These are phyloP conservation scores for Nematopogon swammerdamellus DNA, from an alignment of 2,888 invertebrate species.

Conservation along the genomic window DNA sequence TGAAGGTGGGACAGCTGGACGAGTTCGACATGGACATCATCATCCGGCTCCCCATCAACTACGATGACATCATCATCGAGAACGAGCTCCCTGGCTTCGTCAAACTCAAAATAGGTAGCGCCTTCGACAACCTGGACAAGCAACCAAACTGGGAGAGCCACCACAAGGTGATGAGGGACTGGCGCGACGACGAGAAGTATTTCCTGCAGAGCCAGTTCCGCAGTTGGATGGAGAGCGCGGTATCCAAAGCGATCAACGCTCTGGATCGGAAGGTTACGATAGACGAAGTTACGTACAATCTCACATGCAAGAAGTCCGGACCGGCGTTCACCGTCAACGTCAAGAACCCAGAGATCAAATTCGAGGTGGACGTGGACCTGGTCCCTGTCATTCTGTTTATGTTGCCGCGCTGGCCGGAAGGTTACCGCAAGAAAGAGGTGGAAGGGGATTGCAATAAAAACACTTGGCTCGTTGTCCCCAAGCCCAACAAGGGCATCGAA, in stretches of 20 bases:
- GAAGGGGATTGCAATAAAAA: not conserved
- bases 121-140: conserved; percentile 32
- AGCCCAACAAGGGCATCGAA: conserved; percentile 31
- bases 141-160: conserved; percentile 33
- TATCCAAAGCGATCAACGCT: conserved; percentile 37
- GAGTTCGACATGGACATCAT: conserved; percentile 62
- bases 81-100: conserved; percentile 45
- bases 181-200: conserved; percentile 42
- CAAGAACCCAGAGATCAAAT: conserved; percentile 20
- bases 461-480: conserved; percentile 51
- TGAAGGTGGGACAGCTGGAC: conserved; percentile 55
- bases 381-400: conserved; percentile 51
- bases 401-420: conserved; percentile 34
- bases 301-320: conserved; percentile 36
- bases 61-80: conserved; percentile 33
- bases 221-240: conserved; percentile 50
- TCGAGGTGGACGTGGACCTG: conserved; percentile 45
- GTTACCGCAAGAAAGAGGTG: conserved; percentile 24
- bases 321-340: conserved; percentile 56
- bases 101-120: conserved; percentile 29
- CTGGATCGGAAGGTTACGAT: conserved; percentile 25
- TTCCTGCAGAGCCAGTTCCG: conserved; percentile 45
- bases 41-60: conserved; percentile 46
- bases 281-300: conserved; percentile 24
- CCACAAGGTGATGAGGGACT: conserved; percentile 33